Base-by-base conservation (phyloP, 1,140 invertebrate species). In the Asbolus verrucosus region DNA sequence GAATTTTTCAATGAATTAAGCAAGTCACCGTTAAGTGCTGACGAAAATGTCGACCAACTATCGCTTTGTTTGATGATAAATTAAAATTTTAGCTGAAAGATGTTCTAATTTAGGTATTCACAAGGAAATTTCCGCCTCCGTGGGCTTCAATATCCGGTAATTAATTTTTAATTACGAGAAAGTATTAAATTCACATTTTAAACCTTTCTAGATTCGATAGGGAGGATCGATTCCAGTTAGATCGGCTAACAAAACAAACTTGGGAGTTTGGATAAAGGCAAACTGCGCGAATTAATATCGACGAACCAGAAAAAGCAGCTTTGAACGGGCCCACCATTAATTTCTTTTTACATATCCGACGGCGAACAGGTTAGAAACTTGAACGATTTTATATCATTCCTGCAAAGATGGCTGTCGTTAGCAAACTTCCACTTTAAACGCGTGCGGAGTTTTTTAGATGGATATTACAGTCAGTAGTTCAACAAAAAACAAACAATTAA, bases 131-230 rank as follows among this genome's bases (percentile, higher is more conserved):
- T 67, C 50, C 63, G 62, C 39, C 60, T 60, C 18, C 43, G 43
- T 66, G 46, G 36, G 41, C 36, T 83, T 71, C 83, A 82, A 77
- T 89, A 90, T 87, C 87, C 54, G 50, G 68, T 67, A 73, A 73
- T 73, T 73, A 73, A 73, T 70, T 70, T 73, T 73, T 73, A 73
- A 73, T 70, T 73, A 70, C 65, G 39, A 38, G 59, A 61, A 63
- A 67, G 59, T 65, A 70, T 70, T 73, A 67, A 68, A 54, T 67
- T 46, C 65, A 41, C 21, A 63, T 63, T 63, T 63, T 63, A 54
- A 54, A 54, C 46, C 46, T 54, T 54, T 54, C 46, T 30, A 54
- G 46, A 19, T 54, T 54, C 46, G 46, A 54, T 54, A 27, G 21
- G n/a, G n/a, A n/a, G n/a, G 19, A 54, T 54, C 46, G 46, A 54